Evolutionary conservation across 2,888 invertebrate genomes (phyloP).

Genomic region (Sesamia inferens): DNA sequence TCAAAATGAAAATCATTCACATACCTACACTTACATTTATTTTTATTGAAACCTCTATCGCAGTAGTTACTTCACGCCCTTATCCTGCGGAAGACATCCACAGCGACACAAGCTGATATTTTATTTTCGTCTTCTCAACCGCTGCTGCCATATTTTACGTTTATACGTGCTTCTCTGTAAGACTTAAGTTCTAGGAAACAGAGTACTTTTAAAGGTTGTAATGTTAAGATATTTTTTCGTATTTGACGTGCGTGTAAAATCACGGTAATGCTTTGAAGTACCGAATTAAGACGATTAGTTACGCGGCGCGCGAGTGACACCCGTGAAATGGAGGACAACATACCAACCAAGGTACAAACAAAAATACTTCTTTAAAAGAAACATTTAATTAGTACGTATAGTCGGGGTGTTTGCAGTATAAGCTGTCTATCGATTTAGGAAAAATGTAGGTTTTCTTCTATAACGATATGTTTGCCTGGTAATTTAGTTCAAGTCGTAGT

Average conservation of each 20-base stretch:
- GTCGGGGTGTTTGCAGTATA: not conserved
- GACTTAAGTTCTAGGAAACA: not conserved
- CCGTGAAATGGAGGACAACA: slow-evolving; percentile 69
- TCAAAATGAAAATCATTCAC: not conserved
- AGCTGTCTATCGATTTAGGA: not conserved
- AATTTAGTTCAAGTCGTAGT: slow-evolving; percentile 6
- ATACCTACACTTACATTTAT: too few species aligned
- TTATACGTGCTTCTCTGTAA: not conserved
- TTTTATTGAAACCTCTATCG: not conserved
- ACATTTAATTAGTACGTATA: slow-evolving; percentile 6
- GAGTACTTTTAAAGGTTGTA: slow-evolving; percentile 1
- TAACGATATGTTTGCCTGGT: slow-evolving; percentile 40
- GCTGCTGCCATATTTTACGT: not conserved
- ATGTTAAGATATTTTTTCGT: slow-evolving; percentile 26
- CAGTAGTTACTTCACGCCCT: not conserved
- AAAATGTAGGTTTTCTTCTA: not conserved
- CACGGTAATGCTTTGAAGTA: slow-evolving; percentile 56
- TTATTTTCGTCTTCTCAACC: not conserved
- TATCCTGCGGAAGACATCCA: not conserved
- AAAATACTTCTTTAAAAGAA: slow-evolving; percentile 9
- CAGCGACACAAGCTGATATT: not conserved
- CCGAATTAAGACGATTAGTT: slow-evolving; percentile 63
- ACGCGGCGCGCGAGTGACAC: slow-evolving; percentile 64
- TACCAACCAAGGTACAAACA: slow-evolving; percentile 19
- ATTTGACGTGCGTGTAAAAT: slow-evolving; percentile 61